phyloP scores from a whole-genome alignment of 2,888 invertebrate species.

The Dermolepida albohirtum region DNA sequence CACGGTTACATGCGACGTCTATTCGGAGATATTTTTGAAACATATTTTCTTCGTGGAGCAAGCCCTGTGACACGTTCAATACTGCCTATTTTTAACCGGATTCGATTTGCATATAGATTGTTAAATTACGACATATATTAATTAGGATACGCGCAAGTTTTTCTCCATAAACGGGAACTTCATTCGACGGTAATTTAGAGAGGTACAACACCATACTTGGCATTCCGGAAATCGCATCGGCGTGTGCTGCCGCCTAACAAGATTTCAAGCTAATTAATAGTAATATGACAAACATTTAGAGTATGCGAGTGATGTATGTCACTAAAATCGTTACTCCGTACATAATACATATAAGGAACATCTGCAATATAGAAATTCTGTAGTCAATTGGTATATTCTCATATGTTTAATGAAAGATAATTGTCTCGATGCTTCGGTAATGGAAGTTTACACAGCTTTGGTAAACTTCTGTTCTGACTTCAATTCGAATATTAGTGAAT shows the following conservation, averaged over 20 bases:
- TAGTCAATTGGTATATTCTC: too few species aligned
- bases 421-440: too few species aligned
- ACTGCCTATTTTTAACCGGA: slow-evolving; percentile 9
- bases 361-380: too few species aligned
- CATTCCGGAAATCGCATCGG: slow-evolving; percentile 27
- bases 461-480: too few species aligned
- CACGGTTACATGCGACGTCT: neutral
- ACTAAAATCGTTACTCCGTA: slow-evolving; percentile 5
- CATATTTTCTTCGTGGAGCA: slow-evolving; percentile 1
- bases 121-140: slow-evolving; percentile 5
- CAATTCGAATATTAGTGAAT: too few species aligned
- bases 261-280: slow-evolving; percentile 30
- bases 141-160: too few species aligned
- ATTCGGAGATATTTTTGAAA: slow-evolving; percentile 14
- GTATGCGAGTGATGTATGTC: slow-evolving; percentile 15
- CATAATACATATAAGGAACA: too few species aligned
- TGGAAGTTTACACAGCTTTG: too few species aligned
- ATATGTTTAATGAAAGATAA: too few species aligned
- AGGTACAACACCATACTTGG: neutral
- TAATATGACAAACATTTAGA: slow-evolving; percentile 31
- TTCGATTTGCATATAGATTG: slow-evolving; percentile 32
- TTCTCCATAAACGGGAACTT: neutral
- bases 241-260: slow-evolving; percentile 20
- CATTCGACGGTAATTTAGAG: neutral
- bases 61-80: neutral